Evolutionary conservation across 2,888 invertebrate genomes (phyloP).

Genomic region (Neoscelio sp.): DNA sequence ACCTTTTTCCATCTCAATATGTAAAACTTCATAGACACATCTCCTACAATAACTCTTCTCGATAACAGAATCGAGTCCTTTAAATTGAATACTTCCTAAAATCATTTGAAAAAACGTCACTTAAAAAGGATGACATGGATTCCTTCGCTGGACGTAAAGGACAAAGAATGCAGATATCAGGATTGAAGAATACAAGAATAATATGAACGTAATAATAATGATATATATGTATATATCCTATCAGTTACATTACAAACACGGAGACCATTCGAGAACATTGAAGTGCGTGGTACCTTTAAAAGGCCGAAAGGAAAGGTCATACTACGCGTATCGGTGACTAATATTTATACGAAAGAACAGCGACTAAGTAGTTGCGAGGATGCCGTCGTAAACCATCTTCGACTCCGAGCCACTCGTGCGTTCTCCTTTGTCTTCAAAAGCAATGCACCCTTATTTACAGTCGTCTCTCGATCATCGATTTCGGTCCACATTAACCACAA

Average conservation of each 20-base stretch:
- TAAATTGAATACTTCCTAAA: no score
- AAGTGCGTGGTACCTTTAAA: slow-evolving; percentile 59
- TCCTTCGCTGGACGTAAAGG: no score
- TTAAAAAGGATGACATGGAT: slow-evolving; percentile 27
- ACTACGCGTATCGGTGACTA: slow-evolving; percentile 40
- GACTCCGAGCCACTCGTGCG: neutral
- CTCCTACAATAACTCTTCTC: no score
- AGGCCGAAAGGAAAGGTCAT: slow-evolving; percentile 37
- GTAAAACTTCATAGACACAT: no score
- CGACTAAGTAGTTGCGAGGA: slow-evolving; percentile 10
- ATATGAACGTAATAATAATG: slow-evolving; percentile 77
- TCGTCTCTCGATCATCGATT: slow-evolving; percentile 22
- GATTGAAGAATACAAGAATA: slow-evolving; percentile 74
- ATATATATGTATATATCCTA: slow-evolving; percentile 69
- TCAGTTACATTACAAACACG: slow-evolving; percentile 74
- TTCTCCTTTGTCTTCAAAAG: slow-evolving; percentile 35
- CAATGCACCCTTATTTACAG: slow-evolving; percentile 62
- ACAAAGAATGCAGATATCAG: slow-evolving; percentile 35
- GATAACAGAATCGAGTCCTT: no score
- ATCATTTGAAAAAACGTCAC: no score
- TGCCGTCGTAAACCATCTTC: neutral
- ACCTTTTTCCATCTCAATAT: no score
- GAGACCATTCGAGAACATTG: slow-evolving; percentile 65
- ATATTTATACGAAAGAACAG: slow-evolving; percentile 66
- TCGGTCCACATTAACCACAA: slow-evolving; percentile 16